Conservation (phyloP, 1,140 invertebrate species). For the Tetragonula clypearis region DNA sequence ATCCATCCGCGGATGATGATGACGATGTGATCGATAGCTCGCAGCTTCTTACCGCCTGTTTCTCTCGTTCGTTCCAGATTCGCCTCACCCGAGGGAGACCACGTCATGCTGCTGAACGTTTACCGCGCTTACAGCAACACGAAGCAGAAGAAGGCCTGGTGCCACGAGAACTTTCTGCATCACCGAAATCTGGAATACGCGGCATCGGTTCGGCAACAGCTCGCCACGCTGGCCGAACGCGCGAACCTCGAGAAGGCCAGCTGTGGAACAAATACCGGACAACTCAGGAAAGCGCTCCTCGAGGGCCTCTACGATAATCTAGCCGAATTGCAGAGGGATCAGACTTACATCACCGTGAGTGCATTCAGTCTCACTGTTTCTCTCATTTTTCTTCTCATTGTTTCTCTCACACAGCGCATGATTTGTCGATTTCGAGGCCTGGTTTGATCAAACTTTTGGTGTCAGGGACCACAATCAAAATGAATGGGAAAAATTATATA, state of each 20-base stretch:
- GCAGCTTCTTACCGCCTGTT: slow-evolving; percentile 23
- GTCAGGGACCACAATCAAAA: too few species aligned
- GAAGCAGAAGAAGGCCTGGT: slow-evolving; percentile 93
- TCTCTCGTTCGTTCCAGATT: slow-evolving; percentile 87
- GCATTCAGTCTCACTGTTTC: neutral
- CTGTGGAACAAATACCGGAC: slow-evolving; percentile 89
- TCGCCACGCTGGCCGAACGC: slow-evolving; percentile 89
- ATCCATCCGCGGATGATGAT: slow-evolving; percentile 10
- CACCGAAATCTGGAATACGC: slow-evolving; percentile 92
- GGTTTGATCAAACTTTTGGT: too few species aligned
- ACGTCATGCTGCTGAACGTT: slow-evolving; percentile 95
- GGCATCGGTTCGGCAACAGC: slow-evolving; percentile 90
- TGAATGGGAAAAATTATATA: too few species aligned
- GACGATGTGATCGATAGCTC: slow-evolving; percentile 34
- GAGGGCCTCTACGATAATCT: slow-evolving; percentile 94
- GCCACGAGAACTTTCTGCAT: slow-evolving; percentile 94
- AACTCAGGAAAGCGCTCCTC: slow-evolving; percentile 90
- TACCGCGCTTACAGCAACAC: slow-evolving; percentile 90
- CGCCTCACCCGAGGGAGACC: slow-evolving; percentile 93
- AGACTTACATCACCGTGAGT: slow-evolving; percentile 89
- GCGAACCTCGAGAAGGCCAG: slow-evolving; percentile 86
- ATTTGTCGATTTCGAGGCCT: too few species aligned
- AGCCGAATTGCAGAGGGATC: slow-evolving; percentile 91
- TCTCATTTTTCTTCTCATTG: slow-evolving; percentile 30
- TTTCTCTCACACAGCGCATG: neutral